Evolutionary conservation across 2,888 invertebrate species (phyloP).

Genomic region (Perithous albicinctus): DNA sequence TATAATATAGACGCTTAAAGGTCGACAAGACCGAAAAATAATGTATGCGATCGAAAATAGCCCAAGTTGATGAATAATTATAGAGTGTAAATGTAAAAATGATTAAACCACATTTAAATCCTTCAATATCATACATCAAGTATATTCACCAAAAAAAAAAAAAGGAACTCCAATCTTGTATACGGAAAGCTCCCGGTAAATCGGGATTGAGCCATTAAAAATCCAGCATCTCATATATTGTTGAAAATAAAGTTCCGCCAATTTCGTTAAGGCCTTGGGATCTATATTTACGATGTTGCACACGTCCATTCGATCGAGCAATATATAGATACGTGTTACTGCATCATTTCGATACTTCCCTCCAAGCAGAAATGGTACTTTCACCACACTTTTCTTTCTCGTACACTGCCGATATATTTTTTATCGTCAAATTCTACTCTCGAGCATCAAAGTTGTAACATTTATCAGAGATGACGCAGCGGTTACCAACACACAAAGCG

Average conservation of each 20-base stretch:
- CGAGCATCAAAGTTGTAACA: constrained; percentile 3
- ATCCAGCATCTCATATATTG: not conserved
- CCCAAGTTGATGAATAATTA: no score
- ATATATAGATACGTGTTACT: not conserved
- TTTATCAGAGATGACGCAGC: not conserved
- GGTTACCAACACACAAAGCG: not conserved
- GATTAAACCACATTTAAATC: no score
- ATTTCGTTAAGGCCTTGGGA: not conserved
- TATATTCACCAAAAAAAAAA: not conserved
- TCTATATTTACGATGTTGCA: not conserved
- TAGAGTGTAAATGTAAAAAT: no score
- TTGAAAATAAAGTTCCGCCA: constrained; percentile 10
- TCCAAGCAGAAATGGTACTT: not conserved
- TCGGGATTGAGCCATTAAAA: not conserved
- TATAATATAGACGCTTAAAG: no score
- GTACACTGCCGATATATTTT: not conserved
- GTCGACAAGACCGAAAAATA: no score
- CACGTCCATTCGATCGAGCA: constrained; percentile 3
- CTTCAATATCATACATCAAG: no score
- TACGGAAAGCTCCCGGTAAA: not conserved
- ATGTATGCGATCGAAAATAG: no score
- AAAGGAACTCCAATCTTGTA: not conserved
- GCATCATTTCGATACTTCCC: not conserved
- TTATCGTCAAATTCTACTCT: constrained; percentile 31
- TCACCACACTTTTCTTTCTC: not conserved